These are phyloP conservation scores for Gadopsis marmoratus DNA, from an alignment of 2,797 vertebrate genomes.

Conservation along the genomic window DNA sequence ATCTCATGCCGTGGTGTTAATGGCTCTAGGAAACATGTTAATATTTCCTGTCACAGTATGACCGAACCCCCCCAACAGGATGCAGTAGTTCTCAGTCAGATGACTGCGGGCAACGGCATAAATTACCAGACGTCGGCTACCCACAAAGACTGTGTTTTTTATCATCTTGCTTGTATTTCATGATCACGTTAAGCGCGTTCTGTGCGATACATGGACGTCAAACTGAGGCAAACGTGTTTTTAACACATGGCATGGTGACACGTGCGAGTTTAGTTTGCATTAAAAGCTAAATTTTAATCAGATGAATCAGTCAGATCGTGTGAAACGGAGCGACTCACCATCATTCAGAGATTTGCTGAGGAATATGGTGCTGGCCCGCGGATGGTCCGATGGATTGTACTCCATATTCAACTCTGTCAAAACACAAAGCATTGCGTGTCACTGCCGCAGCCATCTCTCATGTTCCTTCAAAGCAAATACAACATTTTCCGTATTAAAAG, in stretches of 20 bases:
- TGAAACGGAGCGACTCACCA: slow-evolving; percentile 52
- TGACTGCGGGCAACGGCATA: slow-evolving; percentile 31
- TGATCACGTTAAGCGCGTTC: neutral
- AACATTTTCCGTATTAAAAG: neutral
- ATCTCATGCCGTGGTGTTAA: slow-evolving; percentile 17
- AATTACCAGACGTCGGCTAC: slow-evolving; percentile 26
- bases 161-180: neutral
- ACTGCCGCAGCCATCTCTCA: neutral
- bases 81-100: slow-evolving; percentile 14
- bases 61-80: neutral
- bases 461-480: neutral
- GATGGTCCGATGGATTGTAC: slow-evolving; percentile 94
- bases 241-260: neutral
- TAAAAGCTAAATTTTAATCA: neutral
- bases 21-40: slow-evolving; percentile 9
- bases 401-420: slow-evolving; percentile 89
- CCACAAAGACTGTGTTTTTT: slow-evolving; percentile 1
- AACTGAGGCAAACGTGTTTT: neutral
- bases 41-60: slow-evolving; percentile 15
- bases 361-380: slow-evolving; percentile 92
- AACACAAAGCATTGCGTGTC: slow-evolving; percentile 18
- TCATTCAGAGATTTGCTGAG: slow-evolving; percentile 92
- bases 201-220: neutral
- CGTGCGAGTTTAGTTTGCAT: neutral
- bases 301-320: neutral